A percentile compares a stretch with the other conserved stretches of the same genome.
phyloP scores from a whole-genome alignment of 92 coral and sea anemone species.

The Parazoanthus swiftii region DNA sequence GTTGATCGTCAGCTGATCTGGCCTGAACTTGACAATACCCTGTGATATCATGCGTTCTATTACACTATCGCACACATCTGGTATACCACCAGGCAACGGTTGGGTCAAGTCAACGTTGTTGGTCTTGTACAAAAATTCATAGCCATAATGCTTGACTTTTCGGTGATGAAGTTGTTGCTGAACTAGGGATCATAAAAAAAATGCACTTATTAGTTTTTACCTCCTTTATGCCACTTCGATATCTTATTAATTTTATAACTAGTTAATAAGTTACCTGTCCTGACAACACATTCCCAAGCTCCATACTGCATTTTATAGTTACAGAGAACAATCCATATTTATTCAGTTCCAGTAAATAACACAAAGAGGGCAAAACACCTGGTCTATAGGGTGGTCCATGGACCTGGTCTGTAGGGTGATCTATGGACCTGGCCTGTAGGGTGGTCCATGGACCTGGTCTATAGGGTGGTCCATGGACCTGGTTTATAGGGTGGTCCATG shows the following conservation, averaged over 20 bases:
- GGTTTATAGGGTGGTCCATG: too few relatives aligned
- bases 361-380: too few relatives aligned
- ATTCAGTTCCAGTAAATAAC: too few relatives aligned
- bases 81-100: conserved; percentile 87
- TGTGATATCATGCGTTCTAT: conserved; percentile 66
- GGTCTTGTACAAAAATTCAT: conserved; percentile 88
- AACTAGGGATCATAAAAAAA: conserved; percentile 41
- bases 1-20: conserved; percentile 96
- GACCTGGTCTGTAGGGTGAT: too few relatives aligned
- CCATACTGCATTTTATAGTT: too few relatives aligned
- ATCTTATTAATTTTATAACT: neutral
- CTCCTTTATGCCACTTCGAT: neutral
- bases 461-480: too few relatives aligned
- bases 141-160: conserved; percentile 94
- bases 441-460: too few relatives aligned
- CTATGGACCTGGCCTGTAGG: too few relatives aligned
- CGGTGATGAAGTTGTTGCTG: conserved; percentile 89
- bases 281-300: too few relatives aligned
- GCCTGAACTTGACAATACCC: conserved; percentile 56
- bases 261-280: too few relatives aligned
- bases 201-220: neutral
- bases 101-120: conserved; percentile 79
- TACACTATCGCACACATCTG: conserved; percentile 66
- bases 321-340: too few relatives aligned
- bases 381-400: too few relatives aligned